Percentiles rank a stretch among this genome's conserved stretches.
These are phyloP conservation scores for Cephalopachus bancanus DNA, from an alignment of 2,797 vertebrate species.

Conservation along the genomic window DNA sequence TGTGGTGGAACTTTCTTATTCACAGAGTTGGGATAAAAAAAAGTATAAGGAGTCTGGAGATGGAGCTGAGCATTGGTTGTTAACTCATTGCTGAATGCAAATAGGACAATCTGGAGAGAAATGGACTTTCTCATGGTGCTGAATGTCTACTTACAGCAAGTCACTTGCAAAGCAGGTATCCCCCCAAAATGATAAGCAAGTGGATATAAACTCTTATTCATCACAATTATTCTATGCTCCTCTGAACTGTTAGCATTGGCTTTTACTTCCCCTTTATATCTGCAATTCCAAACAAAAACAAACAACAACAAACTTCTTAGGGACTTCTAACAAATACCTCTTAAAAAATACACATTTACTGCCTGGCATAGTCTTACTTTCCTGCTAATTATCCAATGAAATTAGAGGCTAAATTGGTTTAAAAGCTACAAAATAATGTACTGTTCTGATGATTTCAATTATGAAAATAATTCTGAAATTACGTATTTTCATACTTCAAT, in stretches of 20 bases:
- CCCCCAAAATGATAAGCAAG: background rate
- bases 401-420: conserved; percentile 49
- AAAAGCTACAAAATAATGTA: conserved; percentile 64
- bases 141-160: background rate
- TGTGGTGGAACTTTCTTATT: background rate
- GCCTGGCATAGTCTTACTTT: background rate
- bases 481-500: conserved; percentile 59
- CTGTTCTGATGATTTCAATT: conserved; percentile 64
- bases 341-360: background rate
- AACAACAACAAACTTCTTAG: background rate
- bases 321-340: background rate
- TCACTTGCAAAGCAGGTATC: conserved; percentile 6
- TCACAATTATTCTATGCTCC: conserved; percentile 9
- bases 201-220: background rate
- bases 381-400: conserved; percentile 59
- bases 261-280: conserved; percentile 21
- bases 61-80: background rate
- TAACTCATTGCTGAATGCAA: conserved; percentile 3
- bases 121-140: background rate
- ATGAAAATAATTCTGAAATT: conserved; percentile 65
- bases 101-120: background rate
- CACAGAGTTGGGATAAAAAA: background rate
- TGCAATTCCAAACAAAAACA: conserved; percentile 5
- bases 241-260: background rate
- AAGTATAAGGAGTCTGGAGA: background rate